Percentiles rank a stretch among this genome's conserved stretches.
phyloP scores from a whole-genome alignment of 2,113 vertebrate genomes.

The Cochlearius cochlearius region DNA sequence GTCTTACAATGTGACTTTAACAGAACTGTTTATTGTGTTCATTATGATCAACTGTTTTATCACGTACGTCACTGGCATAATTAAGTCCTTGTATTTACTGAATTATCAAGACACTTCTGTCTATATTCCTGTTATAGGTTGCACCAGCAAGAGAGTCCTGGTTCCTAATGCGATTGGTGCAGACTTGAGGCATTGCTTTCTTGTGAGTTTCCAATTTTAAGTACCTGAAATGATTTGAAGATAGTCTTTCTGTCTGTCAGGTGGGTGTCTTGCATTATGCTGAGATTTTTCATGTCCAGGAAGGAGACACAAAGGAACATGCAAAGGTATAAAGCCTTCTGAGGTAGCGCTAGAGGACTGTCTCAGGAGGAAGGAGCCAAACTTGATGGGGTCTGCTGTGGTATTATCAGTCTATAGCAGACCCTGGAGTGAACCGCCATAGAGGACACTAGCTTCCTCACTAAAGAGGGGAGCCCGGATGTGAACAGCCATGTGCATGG shows the following conservation, averaged over 20 bases:
- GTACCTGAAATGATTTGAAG: neutral
- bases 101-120: neutral
- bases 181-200: neutral
- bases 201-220: neutral
- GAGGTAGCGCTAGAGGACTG: rapidly evolving
- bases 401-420: neutral
- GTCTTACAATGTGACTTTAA: neutral
- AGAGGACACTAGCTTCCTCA: neutral
- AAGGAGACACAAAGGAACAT: neutral
- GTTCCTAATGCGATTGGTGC: neutral
- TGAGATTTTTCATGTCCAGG: neutral
- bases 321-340: neutral
- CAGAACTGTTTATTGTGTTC: neutral
- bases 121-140: neutral
- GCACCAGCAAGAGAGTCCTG: neutral
- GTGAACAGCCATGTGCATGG: neutral
- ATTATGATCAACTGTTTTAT: neutral
- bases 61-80: neutral
- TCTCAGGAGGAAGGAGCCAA: neutral
- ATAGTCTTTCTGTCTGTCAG: neutral
- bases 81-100: neutral
- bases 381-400: neutral
- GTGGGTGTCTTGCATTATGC: neutral
- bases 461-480: rapidly evolving
- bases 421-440: neutral